Evolutionary conservation across 2,113 vertebrate genomes (phyloP), one percentile per base, ranked within the genome.

Genomic region (Chionomys nivalis): DNA sequence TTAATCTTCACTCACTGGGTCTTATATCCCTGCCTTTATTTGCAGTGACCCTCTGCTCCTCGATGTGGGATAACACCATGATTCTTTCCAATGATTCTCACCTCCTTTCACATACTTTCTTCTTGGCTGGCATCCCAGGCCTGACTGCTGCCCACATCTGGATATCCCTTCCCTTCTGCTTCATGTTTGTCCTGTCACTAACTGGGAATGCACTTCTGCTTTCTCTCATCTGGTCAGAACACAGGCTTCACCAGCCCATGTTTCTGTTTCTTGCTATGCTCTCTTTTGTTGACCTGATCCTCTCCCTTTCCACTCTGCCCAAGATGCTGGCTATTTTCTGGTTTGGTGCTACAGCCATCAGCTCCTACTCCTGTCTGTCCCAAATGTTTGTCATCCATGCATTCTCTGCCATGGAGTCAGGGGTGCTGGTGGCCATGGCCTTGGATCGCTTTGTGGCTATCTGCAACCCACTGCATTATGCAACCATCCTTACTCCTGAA

Each of bases 281-380:
- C n/a, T 96, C 91, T 49, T 97, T 94, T 83, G 90, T 95, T 0
- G 96, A 97, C 78, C 23, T 97, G 58, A 61, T 96, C 82, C 97
- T 96, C 21, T 97, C 95, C 36, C 76, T 97, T 3, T 97, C 92
- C 61, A 94, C 95, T 24, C 52, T 98, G 83, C 95, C 90, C 70
- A 97, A 98, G 92, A 97, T 95, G 91, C 79, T 97, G 92, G 85
- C 92, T 39, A 92, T 98, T 73, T 97, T 98, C 90, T 97, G 97
- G 96, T 91, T 96, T 93, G 86, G 52, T 61, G 90, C 78, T 65
- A 92, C 65, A 66, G 86, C 87, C 61, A 97, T 96, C 52, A 86
- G 49, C 19, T 95, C 72, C 55, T 52, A 94, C 2, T 76, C 87
- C 9, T 97, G 97, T 86, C 91, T 98, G 42, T 93, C 33, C 31